Conservation (phyloP, 2,888 invertebrate species). For the Didymodactylos carnosus region DNA sequence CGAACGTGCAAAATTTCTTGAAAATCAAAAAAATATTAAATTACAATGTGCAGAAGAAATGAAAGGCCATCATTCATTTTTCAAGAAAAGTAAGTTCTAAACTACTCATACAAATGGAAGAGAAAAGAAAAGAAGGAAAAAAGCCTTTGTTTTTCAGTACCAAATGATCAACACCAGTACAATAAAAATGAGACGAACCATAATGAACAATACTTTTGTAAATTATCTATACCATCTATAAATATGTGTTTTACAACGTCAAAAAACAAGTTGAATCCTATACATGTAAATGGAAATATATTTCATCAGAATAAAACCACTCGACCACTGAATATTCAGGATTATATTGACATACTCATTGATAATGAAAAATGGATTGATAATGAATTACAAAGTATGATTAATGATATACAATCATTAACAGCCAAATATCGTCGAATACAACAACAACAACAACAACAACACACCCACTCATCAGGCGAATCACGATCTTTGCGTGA, state of each 20-base stretch:
- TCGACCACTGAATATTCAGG: background rate
- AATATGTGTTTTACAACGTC: background rate
- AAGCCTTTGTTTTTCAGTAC: too few relatives aligned
- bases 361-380: background rate
- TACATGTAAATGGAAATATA: background rate
- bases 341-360: background rate
- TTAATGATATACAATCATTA: background rate
- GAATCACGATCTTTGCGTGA: background rate
- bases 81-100: background rate
- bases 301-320: background rate
- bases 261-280: background rate
- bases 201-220: too few relatives aligned
- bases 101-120: too few relatives aligned
- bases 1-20: background rate
- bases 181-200: too few relatives aligned
- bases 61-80: background rate
- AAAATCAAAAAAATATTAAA: background rate
- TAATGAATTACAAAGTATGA: background rate
- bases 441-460: too few relatives aligned
- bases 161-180: too few relatives aligned
- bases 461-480: too few relatives aligned
- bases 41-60: background rate
- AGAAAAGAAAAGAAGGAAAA: too few relatives aligned
- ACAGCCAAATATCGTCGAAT: background rate
- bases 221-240: background rate